Percentiles rank a stretch among this genome's conserved stretches.
These are phyloP conservation scores for Penaeus japonicus DNA, from an alignment of 1,140 invertebrate species.

Conservation along the genomic window DNA sequence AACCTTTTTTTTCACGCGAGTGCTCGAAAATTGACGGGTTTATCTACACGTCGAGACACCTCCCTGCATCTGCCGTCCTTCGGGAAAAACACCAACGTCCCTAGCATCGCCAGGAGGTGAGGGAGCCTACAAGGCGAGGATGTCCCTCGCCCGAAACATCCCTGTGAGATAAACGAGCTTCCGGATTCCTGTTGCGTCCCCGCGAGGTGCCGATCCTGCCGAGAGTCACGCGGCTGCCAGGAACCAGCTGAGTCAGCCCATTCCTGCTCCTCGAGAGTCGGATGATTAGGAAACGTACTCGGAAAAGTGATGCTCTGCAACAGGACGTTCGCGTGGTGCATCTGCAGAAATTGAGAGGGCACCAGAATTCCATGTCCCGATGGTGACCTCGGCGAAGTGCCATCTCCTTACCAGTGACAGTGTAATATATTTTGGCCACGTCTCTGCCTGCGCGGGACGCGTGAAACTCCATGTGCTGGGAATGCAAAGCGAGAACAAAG, in stretches of 20 bases:
- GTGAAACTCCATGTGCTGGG: no score
- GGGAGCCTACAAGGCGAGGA: no score
- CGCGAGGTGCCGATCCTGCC: background rate
- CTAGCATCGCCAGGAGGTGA: no score
- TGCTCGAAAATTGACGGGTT: background rate
- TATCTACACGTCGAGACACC: background rate
- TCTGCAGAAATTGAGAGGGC: background rate
- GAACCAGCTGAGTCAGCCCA: background rate
- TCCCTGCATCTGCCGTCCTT: no score
- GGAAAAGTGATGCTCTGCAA: background rate
- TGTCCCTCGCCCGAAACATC: background rate
- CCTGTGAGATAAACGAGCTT: conserved; percentile 20
- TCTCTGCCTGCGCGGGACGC: no score
- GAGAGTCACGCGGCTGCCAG: background rate
- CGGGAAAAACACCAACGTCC: no score
- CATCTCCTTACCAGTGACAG: no score
- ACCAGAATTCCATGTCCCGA: no score
- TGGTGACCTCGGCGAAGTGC: no score
- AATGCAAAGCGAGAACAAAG: no score
- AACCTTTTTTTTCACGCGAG: conserved; percentile 9
- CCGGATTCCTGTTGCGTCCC: conserved; percentile 28
- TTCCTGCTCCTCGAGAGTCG: background rate
- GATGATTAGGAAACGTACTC: no score
- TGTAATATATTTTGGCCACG: no score
- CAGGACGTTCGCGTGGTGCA: background rate